Evolutionary conservation across 2,797 vertebrate genomes (phyloP), one percentile per base, ranked within the genome.

Genomic region (Cygnus olor): DNA sequence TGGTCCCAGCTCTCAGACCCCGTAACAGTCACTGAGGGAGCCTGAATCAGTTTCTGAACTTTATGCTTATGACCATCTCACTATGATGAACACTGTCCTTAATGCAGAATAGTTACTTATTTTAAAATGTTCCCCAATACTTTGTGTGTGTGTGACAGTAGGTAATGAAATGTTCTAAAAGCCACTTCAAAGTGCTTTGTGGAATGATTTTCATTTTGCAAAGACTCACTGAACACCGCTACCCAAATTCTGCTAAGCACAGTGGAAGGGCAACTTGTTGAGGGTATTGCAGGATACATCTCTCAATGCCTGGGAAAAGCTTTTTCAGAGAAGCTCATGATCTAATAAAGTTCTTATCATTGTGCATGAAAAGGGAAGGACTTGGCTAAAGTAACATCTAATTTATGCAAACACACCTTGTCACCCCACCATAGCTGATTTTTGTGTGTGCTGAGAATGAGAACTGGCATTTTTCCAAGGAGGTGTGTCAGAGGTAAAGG

Each of bases 401-500:
- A 56, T 64, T 88, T 93, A 44, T 2, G 0, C 89, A 95, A 93
- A 17, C 56, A 21, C 40, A 20, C 72, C 57, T 84, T 70, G 49
- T 82, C 70, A 80, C 61, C 28, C 42, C 49, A 88, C 56, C n/a
- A 2, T 2, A 70, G 15, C 32, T 9, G 16, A 19, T 28, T 24
- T 27, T 38, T 36, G 32, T n/a, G 32, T 49, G 45, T 49, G 19
- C 83, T 72, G 34, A 71, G 92, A 93, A 66, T 25, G 78, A 93
- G 83, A 64, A 42, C 86, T 95, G 97, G 97, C 96, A 21, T 24
- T 30, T 89, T 85, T 68, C 47, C 93, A 96, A 81, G 92, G 89
- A 96, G 98, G 97, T 60, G 97, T 97, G 98, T 91, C 97, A 63
- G 49, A 66, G 76, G 89, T 69, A 24, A 76, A 40, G 3, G 84